phyloP scores from a whole-genome alignment of 2,888 invertebrate genomes.

The Napeogenes inachia region DNA sequence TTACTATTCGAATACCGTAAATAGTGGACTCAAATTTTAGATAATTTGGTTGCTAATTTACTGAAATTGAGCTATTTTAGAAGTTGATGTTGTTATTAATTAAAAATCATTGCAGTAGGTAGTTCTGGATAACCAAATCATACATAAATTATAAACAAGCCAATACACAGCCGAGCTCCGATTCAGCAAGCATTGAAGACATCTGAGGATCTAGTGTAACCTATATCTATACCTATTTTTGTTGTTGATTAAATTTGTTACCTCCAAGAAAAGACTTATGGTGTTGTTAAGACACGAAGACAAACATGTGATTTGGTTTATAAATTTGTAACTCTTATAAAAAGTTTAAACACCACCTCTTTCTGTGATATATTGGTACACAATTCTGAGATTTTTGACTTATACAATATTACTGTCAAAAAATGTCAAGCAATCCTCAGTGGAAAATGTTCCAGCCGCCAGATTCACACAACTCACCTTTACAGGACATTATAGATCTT shows the following conservation, averaged over 20 bases:
- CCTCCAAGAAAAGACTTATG: slow-evolving; percentile 17
- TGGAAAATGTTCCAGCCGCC: slow-evolving; percentile 95
- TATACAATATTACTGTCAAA: slow-evolving; percentile 59
- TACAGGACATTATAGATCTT: slow-evolving; percentile 89
- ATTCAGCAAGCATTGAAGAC: slow-evolving; percentile 94
- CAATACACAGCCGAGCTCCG: slow-evolving; percentile 74
- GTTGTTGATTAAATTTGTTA: slow-evolving; percentile 43
- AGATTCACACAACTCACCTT: slow-evolving; percentile 88
- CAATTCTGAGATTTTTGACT: slow-evolving; percentile 59
- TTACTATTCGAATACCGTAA: neutral
- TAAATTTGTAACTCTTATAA: slow-evolving; percentile 52
- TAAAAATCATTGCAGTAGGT: slow-evolving; percentile 31
- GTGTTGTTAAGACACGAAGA: slow-evolving; percentile 48
- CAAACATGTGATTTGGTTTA: slow-evolving; percentile 69
- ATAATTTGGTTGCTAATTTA: slow-evolving; percentile 4
- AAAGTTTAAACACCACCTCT: slow-evolving; percentile 57
- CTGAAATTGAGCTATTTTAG: neutral
- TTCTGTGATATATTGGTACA: slow-evolving; percentile 73
- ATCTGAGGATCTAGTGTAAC: slow-evolving; percentile 84
- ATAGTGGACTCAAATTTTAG: neutral
- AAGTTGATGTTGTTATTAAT: slow-evolving; percentile 2
- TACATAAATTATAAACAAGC: slow-evolving; percentile 29
- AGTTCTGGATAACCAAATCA: slow-evolving; percentile 54
- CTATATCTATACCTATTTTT: slow-evolving; percentile 62
- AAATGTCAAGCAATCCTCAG: slow-evolving; percentile 91